A percentile compares a stretch with the other conserved stretches of the same genome.
Evolutionary conservation across 2,888 invertebrate genomes (phyloP).

Genomic region (Megalurothrips usitatus): DNA sequence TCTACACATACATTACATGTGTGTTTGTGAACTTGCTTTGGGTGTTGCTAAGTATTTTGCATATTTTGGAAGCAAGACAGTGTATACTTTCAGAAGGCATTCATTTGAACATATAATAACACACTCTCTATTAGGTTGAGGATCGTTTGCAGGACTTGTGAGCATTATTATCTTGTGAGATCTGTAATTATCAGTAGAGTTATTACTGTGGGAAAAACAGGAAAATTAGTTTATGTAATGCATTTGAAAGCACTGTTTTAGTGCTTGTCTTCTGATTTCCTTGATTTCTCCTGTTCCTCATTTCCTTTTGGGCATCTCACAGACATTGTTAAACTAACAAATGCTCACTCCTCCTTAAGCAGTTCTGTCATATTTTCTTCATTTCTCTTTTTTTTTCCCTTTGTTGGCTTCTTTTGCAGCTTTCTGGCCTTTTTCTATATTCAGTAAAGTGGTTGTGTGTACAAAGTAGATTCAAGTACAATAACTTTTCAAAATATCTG

Average conservation of each 20-base stretch:
- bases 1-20: too few relatives aligned
- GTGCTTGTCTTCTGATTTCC: too few relatives aligned
- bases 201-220: background rate
- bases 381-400: background rate
- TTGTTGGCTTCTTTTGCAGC: conserved; percentile 16
- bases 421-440: conserved; percentile 5
- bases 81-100: background rate
- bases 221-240: background rate
- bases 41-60: conserved; percentile 9
- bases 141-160: background rate
- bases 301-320: background rate
- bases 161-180: background rate
- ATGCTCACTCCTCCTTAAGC: conserved; percentile 16
- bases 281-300: background rate
- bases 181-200: background rate
- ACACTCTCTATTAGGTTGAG: conserved; percentile 11
- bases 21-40: background rate
- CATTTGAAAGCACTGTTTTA: too few relatives aligned
- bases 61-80: background rate
- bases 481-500: background rate
- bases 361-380: background rate
- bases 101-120: background rate
- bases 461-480: background rate
- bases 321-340: background rate
- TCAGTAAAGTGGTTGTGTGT: background rate